Evolutionary conservation across 2,888 invertebrate genomes (phyloP).

Genomic region (Synanthedon myopaeformis): DNA sequence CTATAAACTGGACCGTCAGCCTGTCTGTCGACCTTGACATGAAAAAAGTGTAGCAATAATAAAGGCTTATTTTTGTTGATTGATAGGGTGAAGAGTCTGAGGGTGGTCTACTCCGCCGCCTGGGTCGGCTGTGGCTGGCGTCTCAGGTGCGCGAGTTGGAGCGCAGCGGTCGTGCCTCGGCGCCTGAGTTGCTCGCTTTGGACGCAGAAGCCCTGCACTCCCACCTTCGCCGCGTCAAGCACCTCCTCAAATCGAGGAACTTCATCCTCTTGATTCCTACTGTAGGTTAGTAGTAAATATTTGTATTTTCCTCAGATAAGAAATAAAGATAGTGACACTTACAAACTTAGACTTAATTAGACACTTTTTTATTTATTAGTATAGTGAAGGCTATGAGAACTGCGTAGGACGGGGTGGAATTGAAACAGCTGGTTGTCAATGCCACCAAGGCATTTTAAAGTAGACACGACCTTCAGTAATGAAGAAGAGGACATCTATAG

Average conservation of each 20-base stretch:
- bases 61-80: background rate
- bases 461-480: too few species aligned
- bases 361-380: too few species aligned
- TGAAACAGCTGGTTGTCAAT: too few species aligned
- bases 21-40: too few species aligned
- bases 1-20: too few species aligned
- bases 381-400: too few species aligned
- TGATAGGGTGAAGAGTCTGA: conserved; percentile 15
- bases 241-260: conserved; percentile 83
- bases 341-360: too few species aligned
- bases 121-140: conserved; percentile 90
- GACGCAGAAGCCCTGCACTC: conserved; percentile 85
- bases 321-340: too few species aligned
- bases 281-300: conserved; percentile 74
- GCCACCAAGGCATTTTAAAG: too few species aligned
- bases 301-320: too few species aligned
- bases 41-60: background rate
- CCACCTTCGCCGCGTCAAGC: conserved; percentile 82
- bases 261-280: conserved; percentile 91
- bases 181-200: conserved; percentile 88
- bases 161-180: conserved; percentile 71
- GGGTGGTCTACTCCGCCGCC: conserved; percentile 80
- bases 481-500: background rate
- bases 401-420: too few species aligned
- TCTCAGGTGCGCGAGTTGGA: conserved; percentile 90